phyloP scores from a whole-genome alignment of 2,888 invertebrate species.

The Athripsodes cinereus region DNA sequence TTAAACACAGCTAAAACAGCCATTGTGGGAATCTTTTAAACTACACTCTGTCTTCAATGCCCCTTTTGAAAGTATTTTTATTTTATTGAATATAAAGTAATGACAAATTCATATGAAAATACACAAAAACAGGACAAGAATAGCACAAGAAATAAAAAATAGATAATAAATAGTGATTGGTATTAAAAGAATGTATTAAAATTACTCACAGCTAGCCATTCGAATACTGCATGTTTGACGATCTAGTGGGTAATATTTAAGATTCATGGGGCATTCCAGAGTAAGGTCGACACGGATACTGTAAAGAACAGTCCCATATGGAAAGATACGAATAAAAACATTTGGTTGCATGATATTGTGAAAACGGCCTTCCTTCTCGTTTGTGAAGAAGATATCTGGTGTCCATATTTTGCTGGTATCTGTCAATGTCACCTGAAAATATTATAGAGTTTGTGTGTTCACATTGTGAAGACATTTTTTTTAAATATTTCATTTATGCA shows the following conservation, averaged over 20 bases:
- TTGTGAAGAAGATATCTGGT: constrained; percentile 97
- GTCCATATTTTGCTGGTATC: constrained; percentile 97
- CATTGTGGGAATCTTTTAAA: too few species aligned
- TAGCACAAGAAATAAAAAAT: background rate
- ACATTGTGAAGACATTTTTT: too few species aligned
- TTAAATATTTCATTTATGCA: too few species aligned
- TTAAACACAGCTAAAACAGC: too few species aligned
- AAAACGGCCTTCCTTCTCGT: constrained; percentile 96
- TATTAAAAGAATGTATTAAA: too few species aligned
- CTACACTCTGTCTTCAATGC: too few species aligned
- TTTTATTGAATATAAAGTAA: too few species aligned
- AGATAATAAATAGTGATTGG: too few species aligned
- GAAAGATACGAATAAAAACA: constrained; percentile 93
- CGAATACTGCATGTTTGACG: constrained; percentile 90
- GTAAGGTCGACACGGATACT: constrained; percentile 96
- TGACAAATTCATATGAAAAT: too few species aligned
- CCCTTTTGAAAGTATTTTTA: too few species aligned
- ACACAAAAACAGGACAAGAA: too few species aligned
- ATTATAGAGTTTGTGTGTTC: too few species aligned
- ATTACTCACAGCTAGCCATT: constrained; percentile 98
- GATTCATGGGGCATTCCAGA: constrained; percentile 94
- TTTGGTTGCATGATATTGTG: constrained; percentile 98
- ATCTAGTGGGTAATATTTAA: constrained; percentile 94
- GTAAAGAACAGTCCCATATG: constrained; percentile 90
- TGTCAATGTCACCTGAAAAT: constrained; percentile 88